phyloP scores from a whole-genome alignment of 35 echinoderm and acorn worm species.

The Apostichopus parvimensis region DNA sequence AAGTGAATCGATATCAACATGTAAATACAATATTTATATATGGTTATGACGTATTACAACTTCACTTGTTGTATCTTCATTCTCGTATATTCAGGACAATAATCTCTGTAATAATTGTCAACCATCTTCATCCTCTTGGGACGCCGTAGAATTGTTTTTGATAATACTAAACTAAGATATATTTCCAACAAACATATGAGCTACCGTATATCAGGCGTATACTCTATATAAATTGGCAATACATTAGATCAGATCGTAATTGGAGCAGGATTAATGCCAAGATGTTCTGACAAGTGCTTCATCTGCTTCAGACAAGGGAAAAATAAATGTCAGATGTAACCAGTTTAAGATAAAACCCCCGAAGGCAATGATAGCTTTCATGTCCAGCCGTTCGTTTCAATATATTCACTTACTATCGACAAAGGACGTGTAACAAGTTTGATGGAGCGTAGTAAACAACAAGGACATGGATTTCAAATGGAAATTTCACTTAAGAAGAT shows the following conservation, averaged over 20 bases:
- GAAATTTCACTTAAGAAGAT: constrained; percentile 18
- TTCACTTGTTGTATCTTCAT: too few relatives aligned
- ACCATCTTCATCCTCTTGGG: too few relatives aligned
- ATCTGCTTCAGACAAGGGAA: background rate
- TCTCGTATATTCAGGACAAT: too few relatives aligned
- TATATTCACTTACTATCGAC: background rate
- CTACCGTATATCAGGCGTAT: too few relatives aligned
- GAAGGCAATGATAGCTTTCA: background rate
- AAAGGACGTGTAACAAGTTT: background rate
- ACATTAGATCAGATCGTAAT: background rate
- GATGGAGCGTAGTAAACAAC: constrained; percentile 14
- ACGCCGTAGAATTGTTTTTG: too few relatives aligned
- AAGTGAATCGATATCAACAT: too few relatives aligned
- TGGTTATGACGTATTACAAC: too few relatives aligned
- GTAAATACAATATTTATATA: too few relatives aligned
- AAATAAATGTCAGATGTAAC: background rate
- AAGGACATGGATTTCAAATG: constrained; percentile 1
- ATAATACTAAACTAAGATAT: too few relatives aligned
- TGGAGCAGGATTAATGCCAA: background rate
- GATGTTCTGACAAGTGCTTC: background rate
- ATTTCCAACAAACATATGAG: too few relatives aligned
- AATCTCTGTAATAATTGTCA: too few relatives aligned
- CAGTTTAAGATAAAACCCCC: background rate
- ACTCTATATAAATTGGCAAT: too few relatives aligned
- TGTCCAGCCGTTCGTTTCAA: background rate